Base-by-base conservation (phyloP, 2,113 vertebrate genomes). In the Columba livia region DNA sequence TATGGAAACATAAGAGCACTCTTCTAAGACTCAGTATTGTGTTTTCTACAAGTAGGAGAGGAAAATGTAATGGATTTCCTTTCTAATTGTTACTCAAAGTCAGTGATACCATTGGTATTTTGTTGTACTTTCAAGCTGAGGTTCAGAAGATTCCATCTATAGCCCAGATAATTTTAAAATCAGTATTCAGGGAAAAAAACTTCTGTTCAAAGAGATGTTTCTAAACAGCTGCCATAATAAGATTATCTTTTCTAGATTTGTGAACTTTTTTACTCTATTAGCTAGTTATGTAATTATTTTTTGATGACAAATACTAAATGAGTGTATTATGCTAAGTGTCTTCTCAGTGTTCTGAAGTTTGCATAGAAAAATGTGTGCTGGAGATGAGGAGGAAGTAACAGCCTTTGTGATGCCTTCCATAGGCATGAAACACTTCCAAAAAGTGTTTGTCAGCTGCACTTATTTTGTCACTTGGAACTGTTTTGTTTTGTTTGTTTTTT, bases 111-210 rank as follows among this genome's bases (percentile, higher is more conserved):
- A 13, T 57, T 93, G 79, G 25, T 36, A 34, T 88, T 65, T 57
- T 64, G 34, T 28, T 90, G n/a, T n/a, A 84, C 54, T 94, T 96
- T 64, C 42, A 96, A 90, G 54, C 5, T 71, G 62, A 64, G 42
- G 26, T 92, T 96, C 69, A 53, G 50, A 92, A 94, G 80, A 81
- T 28, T 85, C 26, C 42, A n/a, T 32, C 62, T 79, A 26, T 89
- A 92, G 53, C 74, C 47, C 54, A 19, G 32, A 6, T 81, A 74
- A 80, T 85, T 29, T 84, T 96, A 82, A 96, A 95, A 96, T 85
- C 42, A 92, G 6, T 38, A 56, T 82, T 25, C 7, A 65, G 82
- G 40, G 47, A 71, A 54, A 67, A 42, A 47, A 26, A 21, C 5
- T 85, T n/a, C 62, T 83, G 8, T 66, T 70, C 19, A 16, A 69